Percentiles rank a stretch among this genome's conserved stretches.
These are phyloP conservation scores for Capitulum mitella DNA, from an alignment of 2,888 invertebrate species.

Conservation along the genomic window DNA sequence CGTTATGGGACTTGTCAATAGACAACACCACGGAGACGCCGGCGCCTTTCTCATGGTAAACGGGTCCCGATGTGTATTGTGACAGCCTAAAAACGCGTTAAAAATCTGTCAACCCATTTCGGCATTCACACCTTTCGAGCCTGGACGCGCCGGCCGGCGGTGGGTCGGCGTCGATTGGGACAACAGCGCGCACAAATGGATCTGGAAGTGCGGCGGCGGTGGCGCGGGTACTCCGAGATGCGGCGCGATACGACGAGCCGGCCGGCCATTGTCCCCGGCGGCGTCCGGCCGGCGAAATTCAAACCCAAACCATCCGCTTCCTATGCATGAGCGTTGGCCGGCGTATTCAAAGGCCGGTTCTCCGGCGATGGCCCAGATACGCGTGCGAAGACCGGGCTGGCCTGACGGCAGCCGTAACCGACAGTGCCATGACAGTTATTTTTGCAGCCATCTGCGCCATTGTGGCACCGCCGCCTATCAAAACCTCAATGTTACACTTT, in stretches of 20 bases:
- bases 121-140: not conserved
- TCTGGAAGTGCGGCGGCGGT: not conserved
- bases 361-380: conserved; percentile 1
- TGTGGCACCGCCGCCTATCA: not conserved
- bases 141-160: not conserved
- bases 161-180: not conserved
- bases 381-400: conserved; percentile 8
- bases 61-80: not conserved
- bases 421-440: not conserved
- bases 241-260: not conserved
- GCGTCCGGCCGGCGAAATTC: conserved; percentile 7
- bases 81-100: conserved; percentile 23
- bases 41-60: conserved; percentile 21
- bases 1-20: conserved; percentile 21
- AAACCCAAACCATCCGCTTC: conserved; percentile 9
- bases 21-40: not conserved
- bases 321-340: conserved; percentile 19
- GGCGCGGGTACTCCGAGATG: not conserved
- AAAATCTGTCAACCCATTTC: conserved; percentile 23
- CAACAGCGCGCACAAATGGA: not conserved
- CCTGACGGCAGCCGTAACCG: too few species aligned
- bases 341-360: not conserved
- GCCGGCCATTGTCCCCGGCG: not conserved
- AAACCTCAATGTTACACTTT: not conserved
- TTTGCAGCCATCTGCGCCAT: conserved; percentile 15